Percentiles rank a stretch among this genome's conserved stretches.
phyloP scores from a whole-genome alignment of 2,888 invertebrate species.

The Dryadula phaetusa region DNA sequence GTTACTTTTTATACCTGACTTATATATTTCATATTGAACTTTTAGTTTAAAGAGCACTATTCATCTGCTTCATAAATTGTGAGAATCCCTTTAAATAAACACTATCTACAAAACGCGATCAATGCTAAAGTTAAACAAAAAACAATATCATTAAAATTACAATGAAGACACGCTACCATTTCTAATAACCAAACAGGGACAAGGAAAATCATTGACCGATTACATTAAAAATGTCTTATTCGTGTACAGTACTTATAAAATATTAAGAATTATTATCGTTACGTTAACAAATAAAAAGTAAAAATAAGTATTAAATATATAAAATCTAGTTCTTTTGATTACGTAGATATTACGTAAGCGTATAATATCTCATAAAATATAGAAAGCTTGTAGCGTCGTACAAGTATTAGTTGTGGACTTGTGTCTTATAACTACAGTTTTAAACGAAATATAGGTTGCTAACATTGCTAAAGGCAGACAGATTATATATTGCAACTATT shows the following conservation, averaged over 20 bases:
- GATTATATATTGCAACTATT: background rate
- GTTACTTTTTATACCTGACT: slow-evolving; percentile 36
- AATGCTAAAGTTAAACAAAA: slow-evolving; percentile 29
- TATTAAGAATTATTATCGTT: background rate
- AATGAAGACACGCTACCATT: slow-evolving; percentile 43
- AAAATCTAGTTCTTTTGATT: slow-evolving; percentile 1
- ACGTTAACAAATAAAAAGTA: background rate
- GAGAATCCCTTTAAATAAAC: slow-evolving; percentile 40
- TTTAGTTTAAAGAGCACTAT: slow-evolving; percentile 24
- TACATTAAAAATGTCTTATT: slow-evolving; percentile 27
- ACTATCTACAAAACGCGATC: slow-evolving; percentile 31
- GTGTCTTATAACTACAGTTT: background rate
- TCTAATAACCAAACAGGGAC: slow-evolving; percentile 42
- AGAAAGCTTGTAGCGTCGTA: background rate
- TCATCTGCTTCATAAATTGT: slow-evolving; percentile 26
- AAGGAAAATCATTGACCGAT: slow-evolving; percentile 41
- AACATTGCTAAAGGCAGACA: background rate
- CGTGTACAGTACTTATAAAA: slow-evolving; percentile 12
- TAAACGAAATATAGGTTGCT: background rate
- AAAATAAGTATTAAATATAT: background rate
- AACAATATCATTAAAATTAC: slow-evolving; percentile 33
- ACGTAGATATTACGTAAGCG: background rate
- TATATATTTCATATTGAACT: slow-evolving; percentile 39
- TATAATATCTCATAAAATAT: slow-evolving; percentile 1
- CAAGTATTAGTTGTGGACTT: background rate